These are phyloP conservation scores for Euleptes europaea DNA, from an alignment of 2,113 vertebrate species.

Conservation along the genomic window DNA sequence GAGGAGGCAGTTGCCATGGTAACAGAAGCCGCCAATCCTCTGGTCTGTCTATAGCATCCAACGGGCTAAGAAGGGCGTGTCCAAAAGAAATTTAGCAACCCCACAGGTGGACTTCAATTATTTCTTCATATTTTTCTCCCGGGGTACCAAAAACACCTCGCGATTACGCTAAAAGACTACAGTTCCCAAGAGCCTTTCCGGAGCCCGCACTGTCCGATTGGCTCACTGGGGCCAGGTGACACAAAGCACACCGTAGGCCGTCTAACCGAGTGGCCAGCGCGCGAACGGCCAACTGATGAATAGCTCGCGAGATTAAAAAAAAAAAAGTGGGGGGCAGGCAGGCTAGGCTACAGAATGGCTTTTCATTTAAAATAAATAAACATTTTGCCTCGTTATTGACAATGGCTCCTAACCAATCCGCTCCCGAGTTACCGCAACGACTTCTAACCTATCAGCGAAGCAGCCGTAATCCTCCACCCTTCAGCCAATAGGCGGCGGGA, in stretches of 20 bases:
- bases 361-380: neutral
- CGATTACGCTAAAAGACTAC: neutral
- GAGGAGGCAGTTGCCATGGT: conserved; percentile 5
- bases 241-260: rapidly evolving
- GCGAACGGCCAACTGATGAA: neutral
- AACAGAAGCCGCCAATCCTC: neutral
- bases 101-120: too few species aligned
- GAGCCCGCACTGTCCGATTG: neutral
- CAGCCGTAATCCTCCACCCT: rapidly evolving
- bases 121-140: too few species aligned
- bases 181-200: neutral
- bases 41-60: neutral
- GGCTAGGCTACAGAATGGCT: neutral
- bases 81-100: neutral
- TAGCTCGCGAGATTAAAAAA: neutral
- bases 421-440: too few species aligned
- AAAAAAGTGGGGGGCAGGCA: neutral
- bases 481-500: neutral
- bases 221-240: neutral
- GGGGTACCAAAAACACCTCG: neutral
- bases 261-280: neutral
- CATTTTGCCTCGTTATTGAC: neutral
- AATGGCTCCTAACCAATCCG: neutral
- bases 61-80: neutral
- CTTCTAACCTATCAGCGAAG: neutral